Evolutionary conservation across 1,140 invertebrate species (phyloP), one percentile per base, ranked within the genome.

Genomic region (Calosoma granatense): DNA sequence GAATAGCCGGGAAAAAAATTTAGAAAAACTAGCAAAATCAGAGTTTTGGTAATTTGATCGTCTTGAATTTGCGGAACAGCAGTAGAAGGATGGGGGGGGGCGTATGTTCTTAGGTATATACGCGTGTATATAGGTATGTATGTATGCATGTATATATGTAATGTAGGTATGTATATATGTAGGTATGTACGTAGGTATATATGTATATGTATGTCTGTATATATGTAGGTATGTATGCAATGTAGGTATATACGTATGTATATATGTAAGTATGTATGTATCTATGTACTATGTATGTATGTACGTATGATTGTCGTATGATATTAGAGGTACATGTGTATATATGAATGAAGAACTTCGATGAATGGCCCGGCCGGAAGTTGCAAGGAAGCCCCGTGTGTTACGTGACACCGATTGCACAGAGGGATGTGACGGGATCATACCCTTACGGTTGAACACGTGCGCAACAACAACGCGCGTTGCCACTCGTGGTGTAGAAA

Each of bases 301-400:
- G 26, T 36, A n/a, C n/a, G 26, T 36, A 36, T 36, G n/a, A n/a
- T n/a, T n/a, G n/a, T n/a, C n/a, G n/a, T n/a, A n/a, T n/a, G n/a
- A n/a, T 30, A 4, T 30, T 30, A 14, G 26, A 30, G 26, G 14
- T 6, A 30, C 14, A 30, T 30, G 26, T n/a, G n/a, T n/a, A n/a
- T n/a, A n/a, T 4, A 30, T 47, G 41, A 47, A 47, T 47, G 41
- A 47, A 12, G 15, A 47, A 17, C 4, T n/a, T 12, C 17, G 9
- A 11, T 47, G 41, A 47, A 47, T 47, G 41, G 41, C 15, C 41
- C 41, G 41, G 17, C 41, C 41, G 41, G 41, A 47, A 47, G 15
- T 47, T 9, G 41, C 15, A 47, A n/a, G 41, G 41, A 47, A 47
- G 15, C 41, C 26, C n/a, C 41, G 41, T 47, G 26, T 36, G 26